Evolutionary conservation across 2,888 invertebrate species (phyloP).

Genomic region (Hirtodrosophila cameraria): DNA sequence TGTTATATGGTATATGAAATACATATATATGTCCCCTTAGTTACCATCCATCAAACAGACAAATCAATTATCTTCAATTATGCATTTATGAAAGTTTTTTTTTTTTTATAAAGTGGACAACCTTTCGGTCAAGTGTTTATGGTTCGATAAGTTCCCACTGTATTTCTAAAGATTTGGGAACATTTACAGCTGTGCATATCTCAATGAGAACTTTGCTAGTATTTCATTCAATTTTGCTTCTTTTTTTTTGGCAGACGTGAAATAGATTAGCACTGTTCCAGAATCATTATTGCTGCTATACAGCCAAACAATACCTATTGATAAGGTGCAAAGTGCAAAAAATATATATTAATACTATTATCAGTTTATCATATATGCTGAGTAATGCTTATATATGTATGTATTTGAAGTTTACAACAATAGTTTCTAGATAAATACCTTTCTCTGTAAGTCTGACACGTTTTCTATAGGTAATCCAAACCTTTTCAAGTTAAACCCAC

Average conservation of each 20-base stretch:
- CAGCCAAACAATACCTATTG: constrained; percentile 1
- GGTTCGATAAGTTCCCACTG: constrained; percentile 47
- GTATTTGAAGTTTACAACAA: too few species aligned
- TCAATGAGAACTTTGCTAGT: constrained; percentile 1
- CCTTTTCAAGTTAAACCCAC: constrained; percentile 6
- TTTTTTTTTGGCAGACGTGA: background rate
- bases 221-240: constrained; percentile 4
- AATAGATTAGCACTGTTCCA: constrained; percentile 26
- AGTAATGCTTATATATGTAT: too few species aligned
- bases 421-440: too few species aligned
- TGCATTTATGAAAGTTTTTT: constrained; percentile 45
- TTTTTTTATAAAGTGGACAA: constrained; percentile 42
- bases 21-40: constrained; percentile 13
- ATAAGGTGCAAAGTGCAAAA: constrained; percentile 60
- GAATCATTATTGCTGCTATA: constrained; percentile 32
- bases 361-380: too few species aligned
- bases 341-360: too few species aligned
- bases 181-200: constrained; percentile 25
- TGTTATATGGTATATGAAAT: background rate
- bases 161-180: constrained; percentile 33
- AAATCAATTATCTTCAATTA: constrained; percentile 73
- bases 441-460: constrained; percentile 5
- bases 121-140: constrained; percentile 46
- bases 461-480: constrained; percentile 33
- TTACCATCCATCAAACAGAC: constrained; percentile 47